phyloP scores from a whole-genome alignment of 2,797 vertebrate genomes.

The Hozukius guyotensis region DNA sequence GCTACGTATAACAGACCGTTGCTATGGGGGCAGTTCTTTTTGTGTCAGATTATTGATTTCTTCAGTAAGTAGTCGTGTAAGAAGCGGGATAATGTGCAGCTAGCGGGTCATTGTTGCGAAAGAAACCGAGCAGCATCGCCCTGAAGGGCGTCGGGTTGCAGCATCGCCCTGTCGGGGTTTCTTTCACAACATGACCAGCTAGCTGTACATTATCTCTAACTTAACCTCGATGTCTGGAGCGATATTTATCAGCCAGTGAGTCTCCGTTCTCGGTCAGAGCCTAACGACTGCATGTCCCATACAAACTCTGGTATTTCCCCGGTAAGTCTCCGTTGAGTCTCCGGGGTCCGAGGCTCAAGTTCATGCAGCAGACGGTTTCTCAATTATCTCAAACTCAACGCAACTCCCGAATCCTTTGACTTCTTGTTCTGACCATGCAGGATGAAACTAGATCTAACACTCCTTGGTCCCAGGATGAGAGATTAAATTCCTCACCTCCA shows the following conservation, averaged over 20 bases:
- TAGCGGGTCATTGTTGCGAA: too few relatives aligned
- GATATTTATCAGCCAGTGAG: not conserved
- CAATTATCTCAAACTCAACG: slow-evolving; percentile 35
- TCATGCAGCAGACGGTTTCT: slow-evolving; percentile 48
- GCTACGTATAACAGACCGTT: too few relatives aligned
- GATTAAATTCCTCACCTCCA: slow-evolving; percentile 40
- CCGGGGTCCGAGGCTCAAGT: slow-evolving; percentile 46
- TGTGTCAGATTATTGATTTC: too few relatives aligned
- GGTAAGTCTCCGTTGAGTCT: slow-evolving; percentile 38
- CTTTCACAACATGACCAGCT: too few relatives aligned
- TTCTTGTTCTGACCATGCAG: slow-evolving; percentile 24
- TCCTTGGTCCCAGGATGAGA: slow-evolving; percentile 51
- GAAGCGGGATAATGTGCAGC: too few relatives aligned
- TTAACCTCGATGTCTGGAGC: not conserved
- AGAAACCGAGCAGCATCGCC: too few relatives aligned
- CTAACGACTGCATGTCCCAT: slow-evolving; percentile 50
- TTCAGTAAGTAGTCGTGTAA: too few relatives aligned
- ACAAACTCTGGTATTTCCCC: slow-evolving; percentile 21
- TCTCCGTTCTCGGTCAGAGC: not conserved
- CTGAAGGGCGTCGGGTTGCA: too few relatives aligned
- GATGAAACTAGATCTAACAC: slow-evolving; percentile 44
- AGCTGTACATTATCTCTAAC: not conserved
- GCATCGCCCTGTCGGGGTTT: too few relatives aligned
- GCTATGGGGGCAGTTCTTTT: too few relatives aligned
- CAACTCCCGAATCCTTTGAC: slow-evolving; percentile 38